These are phyloP conservation scores for Polypedilum pembai DNA, from an alignment of 1,140 invertebrate species.

Conservation along the genomic window DNA sequence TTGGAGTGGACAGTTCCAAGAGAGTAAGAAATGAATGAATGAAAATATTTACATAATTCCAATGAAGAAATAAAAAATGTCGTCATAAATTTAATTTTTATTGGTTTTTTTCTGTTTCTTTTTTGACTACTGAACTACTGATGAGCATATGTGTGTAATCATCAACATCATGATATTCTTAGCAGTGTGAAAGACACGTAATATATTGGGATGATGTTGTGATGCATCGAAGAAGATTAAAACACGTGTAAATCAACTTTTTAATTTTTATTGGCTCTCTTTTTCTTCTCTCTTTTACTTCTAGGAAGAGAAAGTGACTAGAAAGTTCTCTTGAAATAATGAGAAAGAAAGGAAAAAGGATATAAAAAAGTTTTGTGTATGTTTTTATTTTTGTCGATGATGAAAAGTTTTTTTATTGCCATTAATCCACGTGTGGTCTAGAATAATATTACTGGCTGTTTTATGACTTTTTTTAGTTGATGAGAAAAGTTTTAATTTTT, in stretches of 20 bases:
- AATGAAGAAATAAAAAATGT: conserved; percentile 20
- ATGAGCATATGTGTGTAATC: neutral
- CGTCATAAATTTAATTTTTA: conserved; percentile 10
- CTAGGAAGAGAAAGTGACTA: conserved; percentile 10
- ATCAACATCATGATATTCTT: neutral
- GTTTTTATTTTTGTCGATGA: neutral
- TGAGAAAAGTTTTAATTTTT: too few species aligned
- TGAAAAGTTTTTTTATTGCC: too few species aligned
- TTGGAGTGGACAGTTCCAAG: neutral
- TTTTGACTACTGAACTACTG: conserved; percentile 23
- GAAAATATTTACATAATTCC: conserved; percentile 19
- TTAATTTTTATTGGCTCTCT: neutral
- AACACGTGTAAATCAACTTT: conserved; percentile 27
- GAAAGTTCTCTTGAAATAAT: neutral
- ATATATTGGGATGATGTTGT: neutral
- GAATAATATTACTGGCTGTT: too few species aligned
- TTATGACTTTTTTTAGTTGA: too few species aligned
- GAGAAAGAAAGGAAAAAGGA: conserved; percentile 7
- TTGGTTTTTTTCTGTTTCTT: too few species aligned
- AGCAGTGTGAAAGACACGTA: conserved; percentile 1
- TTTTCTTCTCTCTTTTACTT: too few species aligned
- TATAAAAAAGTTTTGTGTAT: neutral
- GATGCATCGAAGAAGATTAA: neutral
- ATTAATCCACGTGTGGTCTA: too few species aligned
- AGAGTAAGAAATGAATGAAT: neutral